Percentiles rank a stretch among this genome's conserved stretches.
phyloP scores from a whole-genome alignment of 2,797 vertebrate species.

The Remorina albescens region DNA sequence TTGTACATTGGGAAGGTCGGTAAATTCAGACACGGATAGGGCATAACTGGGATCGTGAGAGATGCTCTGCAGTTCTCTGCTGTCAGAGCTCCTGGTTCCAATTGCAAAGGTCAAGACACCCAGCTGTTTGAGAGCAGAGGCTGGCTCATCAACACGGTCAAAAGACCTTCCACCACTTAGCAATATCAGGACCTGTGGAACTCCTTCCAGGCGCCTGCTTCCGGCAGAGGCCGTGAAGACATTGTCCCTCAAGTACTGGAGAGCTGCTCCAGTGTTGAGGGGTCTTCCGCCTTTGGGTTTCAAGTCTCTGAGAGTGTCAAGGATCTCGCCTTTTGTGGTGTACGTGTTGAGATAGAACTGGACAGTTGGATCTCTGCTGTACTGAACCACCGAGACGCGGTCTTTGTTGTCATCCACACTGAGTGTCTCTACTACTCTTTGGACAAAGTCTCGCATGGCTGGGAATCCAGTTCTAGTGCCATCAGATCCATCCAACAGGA shows the following conservation, averaged over 20 bases:
- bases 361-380: conserved; percentile 54
- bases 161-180: conserved; percentile 84
- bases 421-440: neutral
- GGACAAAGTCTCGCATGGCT: neutral
- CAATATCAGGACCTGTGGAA: conserved; percentile 87
- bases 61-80: conserved; percentile 54
- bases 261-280: conserved; percentile 68
- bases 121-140: conserved; percentile 80
- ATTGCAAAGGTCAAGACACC: conserved; percentile 82
- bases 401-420: conserved; percentile 50
- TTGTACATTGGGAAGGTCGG: conserved; percentile 53
- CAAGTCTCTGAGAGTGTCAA: conserved; percentile 50
- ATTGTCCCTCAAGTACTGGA: conserved; percentile 53
- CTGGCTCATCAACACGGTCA: conserved; percentile 81
- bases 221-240: conserved; percentile 50
- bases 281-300: conserved; percentile 44
- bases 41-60: conserved; percentile 29
- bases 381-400: conserved; percentile 64
- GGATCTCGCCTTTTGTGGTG: conserved; percentile 16
- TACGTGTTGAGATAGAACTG: conserved; percentile 31
- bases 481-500: neutral
- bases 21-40: conserved; percentile 39
- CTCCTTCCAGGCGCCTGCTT: conserved; percentile 80
- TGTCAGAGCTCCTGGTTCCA: conserved; percentile 60
- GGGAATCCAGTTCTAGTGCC: conserved; percentile 7